Evolutionary conservation across 2,888 invertebrate species (phyloP).

Genomic region (Sturmia bella): DNA sequence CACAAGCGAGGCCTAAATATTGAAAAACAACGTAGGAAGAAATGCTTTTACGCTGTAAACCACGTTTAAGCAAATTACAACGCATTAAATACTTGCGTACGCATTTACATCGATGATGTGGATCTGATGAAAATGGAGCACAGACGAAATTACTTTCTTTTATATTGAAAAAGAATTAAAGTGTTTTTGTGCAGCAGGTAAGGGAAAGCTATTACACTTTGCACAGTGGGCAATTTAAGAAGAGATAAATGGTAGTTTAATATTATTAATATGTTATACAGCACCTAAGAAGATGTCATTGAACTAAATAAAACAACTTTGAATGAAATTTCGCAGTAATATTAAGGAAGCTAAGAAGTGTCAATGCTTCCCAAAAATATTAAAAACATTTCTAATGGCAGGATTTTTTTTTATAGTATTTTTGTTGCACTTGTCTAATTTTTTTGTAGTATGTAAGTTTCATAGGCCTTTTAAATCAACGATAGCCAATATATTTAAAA

Average conservation of each 20-base stretch:
- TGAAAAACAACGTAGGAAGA: constrained; percentile 10
- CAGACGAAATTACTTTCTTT: constrained; percentile 12
- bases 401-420: too few relatives aligned
- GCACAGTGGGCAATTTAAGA: neutral
- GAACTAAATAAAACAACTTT: too few relatives aligned
- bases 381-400: too few relatives aligned
- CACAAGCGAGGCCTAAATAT: constrained; percentile 34
- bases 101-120: constrained; percentile 20
- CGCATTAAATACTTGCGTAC: constrained; percentile 69
- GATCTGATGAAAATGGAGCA: constrained; percentile 24
- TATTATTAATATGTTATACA: too few relatives aligned
- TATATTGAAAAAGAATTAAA: constrained; percentile 48
- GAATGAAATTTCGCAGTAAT: too few relatives aligned
- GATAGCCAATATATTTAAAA: too few relatives aligned
- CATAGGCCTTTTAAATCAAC: too few relatives aligned
- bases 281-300: too few relatives aligned
- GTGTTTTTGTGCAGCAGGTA: constrained; percentile 17
- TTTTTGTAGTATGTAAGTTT: too few relatives aligned
- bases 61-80: constrained; percentile 72
- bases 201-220: constrained; percentile 8
- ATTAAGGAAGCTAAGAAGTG: too few relatives aligned
- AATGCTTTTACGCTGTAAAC: constrained; percentile 41
- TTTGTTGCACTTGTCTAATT: too few relatives aligned
- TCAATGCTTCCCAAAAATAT: too few relatives aligned
- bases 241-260: neutral